Conservation (phyloP, 2,888 invertebrate species). For the Hemicrepidius hirtus region DNA sequence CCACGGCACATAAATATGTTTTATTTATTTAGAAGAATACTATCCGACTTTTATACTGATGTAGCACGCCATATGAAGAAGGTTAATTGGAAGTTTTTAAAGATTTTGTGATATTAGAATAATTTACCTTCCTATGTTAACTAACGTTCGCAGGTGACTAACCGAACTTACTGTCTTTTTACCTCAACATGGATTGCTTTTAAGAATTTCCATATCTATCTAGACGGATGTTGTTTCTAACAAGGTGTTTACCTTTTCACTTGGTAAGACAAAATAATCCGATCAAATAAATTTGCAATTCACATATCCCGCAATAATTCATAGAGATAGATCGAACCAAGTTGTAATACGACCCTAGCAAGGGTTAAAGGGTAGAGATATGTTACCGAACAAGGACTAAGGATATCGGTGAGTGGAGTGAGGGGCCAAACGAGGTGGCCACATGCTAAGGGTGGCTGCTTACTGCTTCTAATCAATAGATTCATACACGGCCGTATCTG, state of each 20-base stretch:
- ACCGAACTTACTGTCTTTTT: no score
- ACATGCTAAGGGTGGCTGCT: slow-evolving; percentile 63
- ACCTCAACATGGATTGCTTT: no score
- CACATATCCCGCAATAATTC: slow-evolving; percentile 50
- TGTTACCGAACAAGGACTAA: slow-evolving; percentile 59
- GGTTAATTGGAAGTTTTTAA: no score
- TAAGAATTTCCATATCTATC: no score
- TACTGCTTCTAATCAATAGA: slow-evolving; percentile 68
- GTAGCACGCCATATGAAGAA: not conserved
- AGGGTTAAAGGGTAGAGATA: slow-evolving; percentile 61
- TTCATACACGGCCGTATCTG: slow-evolving; percentile 68
- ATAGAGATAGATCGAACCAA: slow-evolving; percentile 57
- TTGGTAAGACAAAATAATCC: slow-evolving; percentile 35
- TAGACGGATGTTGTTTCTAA: not conserved
- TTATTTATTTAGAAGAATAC: slow-evolving; percentile 2
- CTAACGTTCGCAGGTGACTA: no score
- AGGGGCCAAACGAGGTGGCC: slow-evolving; percentile 59
- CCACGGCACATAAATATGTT: not conserved
- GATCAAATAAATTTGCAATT: slow-evolving; percentile 50
- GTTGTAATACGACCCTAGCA: slow-evolving; percentile 62
- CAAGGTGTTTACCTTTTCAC: slow-evolving; percentile 18
- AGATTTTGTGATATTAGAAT: no score
- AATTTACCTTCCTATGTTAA: no score
- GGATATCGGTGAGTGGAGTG: slow-evolving; percentile 55
- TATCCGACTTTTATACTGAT: not conserved